Percentiles rank a stretch among this genome's conserved stretches.
Evolutionary conservation across 37 sponge, comb jelly and placozoan genomes (phyloP).

Genomic region (Lycopodina hypogea): DNA sequence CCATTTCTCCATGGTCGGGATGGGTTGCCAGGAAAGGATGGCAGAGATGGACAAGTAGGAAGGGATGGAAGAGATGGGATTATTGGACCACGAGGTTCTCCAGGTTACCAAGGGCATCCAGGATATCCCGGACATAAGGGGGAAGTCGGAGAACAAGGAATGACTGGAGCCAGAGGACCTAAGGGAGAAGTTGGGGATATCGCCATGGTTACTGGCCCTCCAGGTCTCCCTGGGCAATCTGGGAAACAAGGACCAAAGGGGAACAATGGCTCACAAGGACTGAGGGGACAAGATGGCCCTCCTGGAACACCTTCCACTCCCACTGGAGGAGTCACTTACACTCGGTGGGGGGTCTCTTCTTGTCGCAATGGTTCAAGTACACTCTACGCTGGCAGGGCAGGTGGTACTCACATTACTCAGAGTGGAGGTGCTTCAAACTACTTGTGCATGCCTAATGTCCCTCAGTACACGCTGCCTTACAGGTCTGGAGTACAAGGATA

Average conservation of each 20-base stretch:
- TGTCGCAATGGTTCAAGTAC: conserved; percentile 2
- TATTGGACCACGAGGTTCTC: too few relatives aligned
- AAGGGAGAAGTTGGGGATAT: too few relatives aligned
- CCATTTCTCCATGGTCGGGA: too few relatives aligned
- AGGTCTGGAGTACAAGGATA: neutral
- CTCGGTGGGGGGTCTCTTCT: conserved; percentile 20
- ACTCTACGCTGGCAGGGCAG: conserved; percentile 10
- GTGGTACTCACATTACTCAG: neutral
- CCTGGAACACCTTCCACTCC: too few relatives aligned
- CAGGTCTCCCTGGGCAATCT: neutral
- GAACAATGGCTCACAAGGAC: neutral
- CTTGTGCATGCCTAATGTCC: conserved; percentile 12
- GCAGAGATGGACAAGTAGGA: neutral
- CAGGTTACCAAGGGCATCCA: too few relatives aligned
- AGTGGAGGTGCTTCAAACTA: conserved; percentile 6
- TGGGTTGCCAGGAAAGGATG: neutral
- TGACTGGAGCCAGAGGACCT: too few relatives aligned
- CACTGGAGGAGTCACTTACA: conserved; percentile 26
- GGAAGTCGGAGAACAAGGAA: too few relatives aligned
- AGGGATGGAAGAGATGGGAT: neutral
- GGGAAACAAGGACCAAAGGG: conserved; percentile 2
- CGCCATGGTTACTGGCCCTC: too few relatives aligned
- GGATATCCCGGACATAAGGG: too few relatives aligned
- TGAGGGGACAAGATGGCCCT: too few relatives aligned
- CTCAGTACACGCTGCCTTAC: conserved; percentile 2